Base-by-base conservation (phyloP, 2,113 vertebrate genomes). In the Thomomys bottae region DNA sequence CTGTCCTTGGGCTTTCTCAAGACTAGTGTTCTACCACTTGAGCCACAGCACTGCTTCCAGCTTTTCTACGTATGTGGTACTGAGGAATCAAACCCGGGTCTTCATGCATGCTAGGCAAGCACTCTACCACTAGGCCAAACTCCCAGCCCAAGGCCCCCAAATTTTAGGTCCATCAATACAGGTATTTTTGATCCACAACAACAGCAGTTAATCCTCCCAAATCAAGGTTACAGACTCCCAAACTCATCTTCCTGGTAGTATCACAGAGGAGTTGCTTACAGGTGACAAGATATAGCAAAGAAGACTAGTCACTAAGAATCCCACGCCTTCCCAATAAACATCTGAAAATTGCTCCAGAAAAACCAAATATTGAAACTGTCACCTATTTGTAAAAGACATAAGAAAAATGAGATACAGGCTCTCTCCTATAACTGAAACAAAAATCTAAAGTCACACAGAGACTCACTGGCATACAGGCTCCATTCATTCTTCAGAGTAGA, bases 271-370 rank as follows among this genome's bases (percentile, higher is more conserved):
- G 15, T 15, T 64, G 38, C 30, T 71, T 79, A 15, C 38, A 85
- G 15, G n/a, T 8, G 30, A 26, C 42, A 86, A 73, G 70, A 83
- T 10, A 75, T 14, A 83, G 6, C 30, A 79, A n/a, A 14, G 24
- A 87, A 90, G n/a, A 20, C 63, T 38, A 82, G 3, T 36, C 30
- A 28, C 36, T 18, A 68, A 90, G 89, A 78, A 36, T 10, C 64
- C 4, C n/a, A 42, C 11, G 5, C 21, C 34, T 87, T 28, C 32
- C 45, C 32, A 32, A 36, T 81, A 78, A 88, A 64, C 49, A 81
- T 84, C 24, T 20, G 18, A 83, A 91, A 79, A n/a, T 59, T 76
- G 28, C n/a, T 42, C 61, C 61, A 86, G 76, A 78, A 88, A 88
- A 85, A 79, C 32, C 36, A 63, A 20, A 61, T 23, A 42, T 15